Evolutionary conservation across 2,797 vertebrate species (phyloP).

Genomic region (Sylvia borin): DNA sequence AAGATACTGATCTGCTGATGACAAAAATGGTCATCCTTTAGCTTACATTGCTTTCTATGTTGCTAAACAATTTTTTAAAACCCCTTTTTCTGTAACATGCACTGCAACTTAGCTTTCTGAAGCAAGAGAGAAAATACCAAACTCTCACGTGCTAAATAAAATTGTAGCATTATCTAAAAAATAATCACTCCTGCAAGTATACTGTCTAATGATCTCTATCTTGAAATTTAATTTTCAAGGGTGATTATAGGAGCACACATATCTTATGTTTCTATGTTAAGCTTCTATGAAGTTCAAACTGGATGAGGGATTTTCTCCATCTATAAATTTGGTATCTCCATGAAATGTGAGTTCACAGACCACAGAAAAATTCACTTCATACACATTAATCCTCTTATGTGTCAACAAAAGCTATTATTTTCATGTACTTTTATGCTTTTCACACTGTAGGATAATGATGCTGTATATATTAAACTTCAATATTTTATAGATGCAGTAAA

Average conservation of each 20-base stretch:
- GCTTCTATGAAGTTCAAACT: not conserved
- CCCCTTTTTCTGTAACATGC: not conserved
- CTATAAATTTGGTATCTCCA: not conserved
- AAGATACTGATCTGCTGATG: not conserved
- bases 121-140: not conserved
- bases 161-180: not conserved
- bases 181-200: not conserved
- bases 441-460: not conserved
- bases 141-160: not conserved
- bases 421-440: not conserved
- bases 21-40: not conserved
- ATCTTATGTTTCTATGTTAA: not conserved
- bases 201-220: not conserved
- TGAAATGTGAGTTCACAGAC: slow-evolving; percentile 44
- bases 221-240: slow-evolving; percentile 31
- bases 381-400: not conserved
- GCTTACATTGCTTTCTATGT: not conserved
- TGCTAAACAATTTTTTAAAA: not conserved
- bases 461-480: slow-evolving; percentile 35
- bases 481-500: slow-evolving; percentile 40
- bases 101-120: not conserved
- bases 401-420: slow-evolving; percentile 9
- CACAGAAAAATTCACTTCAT: slow-evolving; percentile 18
- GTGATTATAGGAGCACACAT: not conserved
- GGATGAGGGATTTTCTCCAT: slow-evolving; percentile 18